Conservation (phyloP, 2,888 invertebrate species). For the Rhaphigaster nebulosa region DNA sequence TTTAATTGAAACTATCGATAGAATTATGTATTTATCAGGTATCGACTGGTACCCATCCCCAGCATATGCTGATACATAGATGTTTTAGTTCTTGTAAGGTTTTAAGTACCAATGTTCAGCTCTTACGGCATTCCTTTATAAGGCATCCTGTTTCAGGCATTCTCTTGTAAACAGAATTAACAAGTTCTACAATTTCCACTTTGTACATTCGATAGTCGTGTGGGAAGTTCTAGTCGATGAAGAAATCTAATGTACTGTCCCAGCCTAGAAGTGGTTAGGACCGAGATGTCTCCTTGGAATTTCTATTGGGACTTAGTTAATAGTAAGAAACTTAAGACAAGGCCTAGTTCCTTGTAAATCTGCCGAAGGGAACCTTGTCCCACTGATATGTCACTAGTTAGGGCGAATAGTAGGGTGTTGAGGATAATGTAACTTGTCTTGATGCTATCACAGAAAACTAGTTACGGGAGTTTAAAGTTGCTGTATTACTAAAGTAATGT, state of each 20-base stretch:
- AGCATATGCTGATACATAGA: neutral
- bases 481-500: neutral
- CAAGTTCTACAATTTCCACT: neutral
- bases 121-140: neutral
- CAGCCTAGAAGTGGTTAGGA: neutral
- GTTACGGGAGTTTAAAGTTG: neutral
- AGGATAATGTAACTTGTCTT: neutral
- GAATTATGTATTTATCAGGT: too few species aligned
- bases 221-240: neutral
- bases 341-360: conserved; percentile 1
- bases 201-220: neutral
- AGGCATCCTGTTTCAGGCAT: neutral
- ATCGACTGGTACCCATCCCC: too few species aligned
- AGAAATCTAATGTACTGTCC: neutral
- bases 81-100: neutral
- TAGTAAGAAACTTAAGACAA: neutral
- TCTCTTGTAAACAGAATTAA: conserved; percentile 19
- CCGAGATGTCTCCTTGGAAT: conserved; percentile 15
- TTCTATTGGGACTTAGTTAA: neutral
- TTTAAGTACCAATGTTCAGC: conserved; percentile 6
- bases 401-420: neutral
- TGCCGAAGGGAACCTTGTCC: neutral
- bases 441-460: neutral
- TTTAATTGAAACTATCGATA: too few species aligned
- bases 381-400: conserved; percentile 9